phyloP scores from a whole-genome alignment of 1,140 invertebrate species.

The Homarus americanus region DNA sequence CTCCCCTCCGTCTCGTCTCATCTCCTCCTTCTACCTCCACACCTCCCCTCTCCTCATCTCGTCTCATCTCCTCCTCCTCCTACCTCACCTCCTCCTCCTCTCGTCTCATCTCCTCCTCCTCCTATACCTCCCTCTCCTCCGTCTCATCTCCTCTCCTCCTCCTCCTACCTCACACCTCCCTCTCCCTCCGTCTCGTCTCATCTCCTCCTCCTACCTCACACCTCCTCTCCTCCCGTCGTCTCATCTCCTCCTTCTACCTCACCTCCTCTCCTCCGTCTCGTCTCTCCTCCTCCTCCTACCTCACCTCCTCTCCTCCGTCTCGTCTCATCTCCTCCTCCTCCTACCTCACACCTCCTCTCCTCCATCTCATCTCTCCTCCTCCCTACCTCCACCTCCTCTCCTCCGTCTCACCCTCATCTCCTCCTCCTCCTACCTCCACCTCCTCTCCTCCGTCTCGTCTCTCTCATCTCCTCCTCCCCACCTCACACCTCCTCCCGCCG shows the following conservation, averaged over 20 bases:
- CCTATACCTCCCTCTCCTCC: neutral
- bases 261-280: too few species aligned
- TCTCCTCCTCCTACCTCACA: neutral
- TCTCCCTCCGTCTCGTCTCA: neutral
- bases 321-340: constrained; percentile 3
- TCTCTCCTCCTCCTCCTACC: constrained; percentile 50
- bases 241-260: neutral
- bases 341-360: neutral
- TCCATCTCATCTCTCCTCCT: neutral
- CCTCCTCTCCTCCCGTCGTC: neutral
- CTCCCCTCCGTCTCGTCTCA: too few species aligned
- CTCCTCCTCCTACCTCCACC: neutral
- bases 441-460: neutral
- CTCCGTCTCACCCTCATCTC: neutral
- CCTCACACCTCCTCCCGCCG: neutral
- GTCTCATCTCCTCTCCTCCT: neutral
- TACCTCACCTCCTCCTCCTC: neutral
- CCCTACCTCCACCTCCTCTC: neutral
- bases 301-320: constrained; percentile 58
- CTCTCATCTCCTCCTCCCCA: neutral
- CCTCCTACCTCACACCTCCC: neutral
- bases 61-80: too few species aligned
- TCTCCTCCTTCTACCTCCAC: too few species aligned
- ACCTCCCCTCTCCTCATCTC: too few species aligned
- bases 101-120: neutral